Evolutionary conservation across 2,888 invertebrate genomes (phyloP), one percentile per base, ranked within the genome.

Genomic region (Stenodema calcarata): DNA sequence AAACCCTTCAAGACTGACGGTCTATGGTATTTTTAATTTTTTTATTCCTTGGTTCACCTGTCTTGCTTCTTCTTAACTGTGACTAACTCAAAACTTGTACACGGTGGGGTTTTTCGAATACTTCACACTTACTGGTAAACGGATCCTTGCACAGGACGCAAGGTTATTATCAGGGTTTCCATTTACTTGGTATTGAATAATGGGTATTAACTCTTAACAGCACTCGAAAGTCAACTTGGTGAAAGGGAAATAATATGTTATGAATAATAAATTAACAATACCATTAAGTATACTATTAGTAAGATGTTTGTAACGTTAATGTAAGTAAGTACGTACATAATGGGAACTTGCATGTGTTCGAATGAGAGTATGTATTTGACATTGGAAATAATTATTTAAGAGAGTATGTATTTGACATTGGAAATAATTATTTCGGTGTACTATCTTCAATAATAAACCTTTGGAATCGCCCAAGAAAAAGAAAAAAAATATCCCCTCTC

Each of bases 1-100:
- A 87, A 81, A 85, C 85, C 50, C 27, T 44, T 86, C 87, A 80
- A 81, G 85, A 87, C 86, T 87, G 85, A 84, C 44, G 81, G 86
- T 80, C 86, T 86, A 81, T 87, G 81, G 85, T 87, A 86, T 80
- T 85, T 18, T 54, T n/a, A n/a, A n/a, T n/a, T 62, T 69, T 80
- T 80, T 80, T 41, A 62, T 82, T 35, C 23, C n/a, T 62, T 35
- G 11, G 3, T 76, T 76, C 35, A 6, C 54, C 14, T 3, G n/a
- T 44, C 44, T 78, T 23, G 27, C 44, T 18, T 23, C 18, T 78
- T 70, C 6, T 12, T 35, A 75, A 75, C 75, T 42, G 41, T 35
- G 35, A 75, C 75, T 75, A 42, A 75, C 42, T 11, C 12, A 62
- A 4, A 62, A 18, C 23, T 23, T 62, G 62, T 23, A 62, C 62